These are phyloP conservation scores for Dendropsophus ebraccatus DNA, from an alignment of 2,113 vertebrate species.

Conservation along the genomic window DNA sequence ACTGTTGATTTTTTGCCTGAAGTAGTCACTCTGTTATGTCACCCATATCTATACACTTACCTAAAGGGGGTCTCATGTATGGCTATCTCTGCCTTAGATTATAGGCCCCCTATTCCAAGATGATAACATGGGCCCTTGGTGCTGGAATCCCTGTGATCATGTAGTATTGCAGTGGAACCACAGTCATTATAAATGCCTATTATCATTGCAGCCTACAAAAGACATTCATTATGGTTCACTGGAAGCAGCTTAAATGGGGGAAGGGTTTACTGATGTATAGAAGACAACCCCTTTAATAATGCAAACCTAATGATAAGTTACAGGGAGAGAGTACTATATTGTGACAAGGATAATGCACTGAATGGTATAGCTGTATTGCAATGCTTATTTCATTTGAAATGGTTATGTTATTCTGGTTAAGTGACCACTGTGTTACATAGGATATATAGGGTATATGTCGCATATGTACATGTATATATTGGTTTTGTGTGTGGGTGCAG, in stretches of 20 bases:
- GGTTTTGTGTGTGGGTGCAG: slow-evolving; percentile 1
- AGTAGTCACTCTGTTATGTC: no score
- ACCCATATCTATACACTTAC: no score
- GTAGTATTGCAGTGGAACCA: background rate
- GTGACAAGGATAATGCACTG: background rate
- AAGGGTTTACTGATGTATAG: background rate
- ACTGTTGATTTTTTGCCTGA: no score
- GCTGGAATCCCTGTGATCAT: background rate
- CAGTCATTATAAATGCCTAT: background rate
- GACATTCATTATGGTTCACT: background rate
- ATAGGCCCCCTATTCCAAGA: background rate
- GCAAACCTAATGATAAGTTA: background rate
- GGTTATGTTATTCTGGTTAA: background rate
- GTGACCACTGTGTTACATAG: no score
- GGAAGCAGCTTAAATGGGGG: background rate
- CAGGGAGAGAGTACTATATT: background rate
- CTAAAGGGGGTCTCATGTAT: no score
- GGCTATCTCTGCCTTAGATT: background rate
- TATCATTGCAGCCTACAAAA: background rate
- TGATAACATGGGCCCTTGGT: background rate
- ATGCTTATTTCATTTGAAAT: background rate
- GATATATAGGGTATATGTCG: background rate
- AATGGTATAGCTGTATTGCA: background rate
- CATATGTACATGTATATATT: background rate
- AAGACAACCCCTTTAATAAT: background rate